Conservation (phyloP, 2,797 vertebrate genomes). For the Alectoris magna region DNA sequence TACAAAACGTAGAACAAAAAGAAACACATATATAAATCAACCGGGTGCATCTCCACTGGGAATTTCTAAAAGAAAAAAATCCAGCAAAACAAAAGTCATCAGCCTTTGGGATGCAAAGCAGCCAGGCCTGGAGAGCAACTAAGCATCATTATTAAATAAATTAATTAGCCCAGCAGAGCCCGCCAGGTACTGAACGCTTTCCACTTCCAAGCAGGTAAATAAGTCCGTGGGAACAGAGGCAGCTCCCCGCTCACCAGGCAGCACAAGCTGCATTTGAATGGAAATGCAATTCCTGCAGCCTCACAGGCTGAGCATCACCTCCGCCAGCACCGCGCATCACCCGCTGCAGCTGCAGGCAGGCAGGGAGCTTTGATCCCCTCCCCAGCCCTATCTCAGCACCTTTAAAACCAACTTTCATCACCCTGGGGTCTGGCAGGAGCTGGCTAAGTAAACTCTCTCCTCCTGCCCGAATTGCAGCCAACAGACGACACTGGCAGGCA, state of each 20-base stretch:
- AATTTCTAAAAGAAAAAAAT: neutral
- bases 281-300: neutral
- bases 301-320: neutral
- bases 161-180: slow-evolving; percentile 69
- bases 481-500: neutral
- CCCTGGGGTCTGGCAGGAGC: slow-evolving; percentile 40
- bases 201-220: slow-evolving; percentile 71
- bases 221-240: slow-evolving; percentile 67
- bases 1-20: neutral
- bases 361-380: slow-evolving; percentile 38
- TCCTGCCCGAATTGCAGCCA: neutral
- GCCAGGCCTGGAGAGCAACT: slow-evolving; percentile 56
- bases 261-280: slow-evolving; percentile 12
- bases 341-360: neutral
- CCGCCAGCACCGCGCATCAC: fast-evolving
- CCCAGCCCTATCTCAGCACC: neutral
- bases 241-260: slow-evolving; percentile 32
- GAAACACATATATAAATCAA: slow-evolving; percentile 39
- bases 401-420: slow-evolving; percentile 14
- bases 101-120: slow-evolving; percentile 72
- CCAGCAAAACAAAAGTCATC: neutral
- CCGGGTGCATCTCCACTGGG: neutral
- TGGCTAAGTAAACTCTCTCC: neutral
- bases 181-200: slow-evolving; percentile 65
- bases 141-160: slow-evolving; percentile 68